phyloP scores from a whole-genome alignment of 2,888 invertebrate genomes.

The Parochlus steinenii region DNA sequence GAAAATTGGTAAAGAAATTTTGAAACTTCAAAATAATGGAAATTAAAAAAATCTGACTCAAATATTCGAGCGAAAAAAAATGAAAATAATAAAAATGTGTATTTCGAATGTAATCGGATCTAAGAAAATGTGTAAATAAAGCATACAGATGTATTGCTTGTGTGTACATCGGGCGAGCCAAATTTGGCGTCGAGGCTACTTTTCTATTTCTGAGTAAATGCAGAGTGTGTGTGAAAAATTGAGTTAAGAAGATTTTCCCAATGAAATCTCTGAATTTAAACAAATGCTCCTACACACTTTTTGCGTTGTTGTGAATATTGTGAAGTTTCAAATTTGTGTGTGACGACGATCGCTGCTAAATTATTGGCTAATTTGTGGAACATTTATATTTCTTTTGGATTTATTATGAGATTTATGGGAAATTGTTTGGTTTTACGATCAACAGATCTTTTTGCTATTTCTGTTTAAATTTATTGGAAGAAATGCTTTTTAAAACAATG shows the following conservation, averaged over 20 bases:
- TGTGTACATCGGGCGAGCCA: slow-evolving; percentile 10
- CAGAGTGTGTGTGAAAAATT: no score
- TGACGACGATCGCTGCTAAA: neutral
- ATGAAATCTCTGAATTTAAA: no score
- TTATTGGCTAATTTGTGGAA: neutral
- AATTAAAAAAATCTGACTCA: no score
- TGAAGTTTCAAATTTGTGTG: neutral
- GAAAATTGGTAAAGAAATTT: no score
- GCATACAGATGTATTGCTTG: slow-evolving; percentile 1
- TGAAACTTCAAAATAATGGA: slow-evolving; percentile 1
- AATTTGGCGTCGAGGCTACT: slow-evolving; percentile 13
- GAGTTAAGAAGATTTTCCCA: no score
- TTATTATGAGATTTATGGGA: no score
- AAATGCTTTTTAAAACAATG: neutral
- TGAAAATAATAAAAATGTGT: slow-evolving; percentile 4
- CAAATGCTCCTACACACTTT: slow-evolving; percentile 8
- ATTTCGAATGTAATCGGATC: neutral
- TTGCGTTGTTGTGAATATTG: no score
- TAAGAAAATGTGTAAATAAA: slow-evolving; percentile 6
- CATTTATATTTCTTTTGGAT: neutral
- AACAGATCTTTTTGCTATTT: no score
- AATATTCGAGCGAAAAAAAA: neutral
- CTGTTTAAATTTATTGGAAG: no score
- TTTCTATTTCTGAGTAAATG: slow-evolving; percentile 12
- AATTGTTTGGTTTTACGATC: no score